A percentile compares a stretch with the other conserved stretches of the same genome.
Evolutionary conservation across 2,113 vertebrate genomes (phyloP).

Genomic region (Periophthalmus modestus): DNA sequence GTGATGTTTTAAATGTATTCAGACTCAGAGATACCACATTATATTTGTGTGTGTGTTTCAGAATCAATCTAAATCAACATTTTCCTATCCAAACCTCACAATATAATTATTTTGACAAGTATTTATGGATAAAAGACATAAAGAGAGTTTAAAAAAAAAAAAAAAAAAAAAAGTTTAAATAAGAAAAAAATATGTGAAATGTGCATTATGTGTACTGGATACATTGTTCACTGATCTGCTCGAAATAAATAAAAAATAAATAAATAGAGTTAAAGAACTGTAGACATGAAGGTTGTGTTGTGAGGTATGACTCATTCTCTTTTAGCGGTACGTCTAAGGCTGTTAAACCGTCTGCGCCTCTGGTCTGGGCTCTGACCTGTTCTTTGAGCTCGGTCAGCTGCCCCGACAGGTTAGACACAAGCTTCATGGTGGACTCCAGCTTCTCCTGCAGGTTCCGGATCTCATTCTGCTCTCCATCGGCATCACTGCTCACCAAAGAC

Average conservation of each 20-base stretch:
- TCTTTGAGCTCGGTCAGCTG: conserved; percentile 97
- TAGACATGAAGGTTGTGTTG: neutral
- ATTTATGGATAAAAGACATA: neutral
- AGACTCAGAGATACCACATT: too few species aligned
- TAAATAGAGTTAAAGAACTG: neutral
- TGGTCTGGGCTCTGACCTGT: conserved; percentile 78
- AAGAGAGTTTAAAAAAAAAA: too few species aligned
- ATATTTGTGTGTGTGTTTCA: too few species aligned
- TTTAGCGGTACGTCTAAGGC: conserved; percentile 53
- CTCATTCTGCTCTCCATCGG: conserved; percentile 97
- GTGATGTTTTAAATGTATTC: too few species aligned
- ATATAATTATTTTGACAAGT: neutral
- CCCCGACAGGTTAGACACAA: conserved; percentile 92
- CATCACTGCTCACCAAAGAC: conserved; percentile 96
- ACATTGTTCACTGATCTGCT: too few species aligned
- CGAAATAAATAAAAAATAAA: too few species aligned
- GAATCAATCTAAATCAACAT: too few species aligned
- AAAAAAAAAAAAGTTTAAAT: too few species aligned
- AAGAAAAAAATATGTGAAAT: too few species aligned
- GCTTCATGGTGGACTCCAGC: conserved; percentile 95
- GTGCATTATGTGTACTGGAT: too few species aligned
- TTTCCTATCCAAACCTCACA: neutral
- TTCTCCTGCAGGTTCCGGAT: conserved; percentile 96
- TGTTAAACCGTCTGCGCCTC: conserved; percentile 8
- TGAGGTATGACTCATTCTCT: conserved; percentile 63